A percentile compares a stretch with the other conserved stretches of the same genome.
phyloP scores from a whole-genome alignment of 2,797 vertebrate species.

The Sebastiscus albofasciatus region DNA sequence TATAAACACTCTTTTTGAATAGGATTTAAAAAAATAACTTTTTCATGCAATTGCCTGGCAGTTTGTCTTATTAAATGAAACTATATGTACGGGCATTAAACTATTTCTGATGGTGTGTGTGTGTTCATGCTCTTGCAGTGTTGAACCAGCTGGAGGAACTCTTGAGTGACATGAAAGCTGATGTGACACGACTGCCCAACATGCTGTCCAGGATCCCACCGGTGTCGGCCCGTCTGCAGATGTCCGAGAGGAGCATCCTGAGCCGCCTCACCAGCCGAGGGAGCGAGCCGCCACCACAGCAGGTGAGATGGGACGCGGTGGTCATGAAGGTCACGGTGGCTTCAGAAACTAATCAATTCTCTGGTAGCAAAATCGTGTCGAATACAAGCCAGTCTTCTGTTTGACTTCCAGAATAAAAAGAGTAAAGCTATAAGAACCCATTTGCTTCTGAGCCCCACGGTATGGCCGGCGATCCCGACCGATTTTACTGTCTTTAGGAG shows the following conservation, averaged over 20 bases:
- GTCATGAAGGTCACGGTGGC: not conserved
- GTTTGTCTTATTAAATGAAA: not conserved
- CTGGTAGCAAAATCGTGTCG: not conserved
- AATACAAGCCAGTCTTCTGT: not conserved
- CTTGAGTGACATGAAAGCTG: slow-evolving; percentile 98
- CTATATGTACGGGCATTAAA: not conserved
- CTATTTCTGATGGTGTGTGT: not conserved
- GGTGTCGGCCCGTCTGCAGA: slow-evolving; percentile 94
- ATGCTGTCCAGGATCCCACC: slow-evolving; percentile 97
- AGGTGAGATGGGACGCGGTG: slow-evolving; percentile 77
- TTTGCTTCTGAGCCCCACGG: not conserved
- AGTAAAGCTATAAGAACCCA: not conserved
- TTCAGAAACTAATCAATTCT: not conserved
- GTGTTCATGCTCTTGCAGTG: slow-evolving; percentile 79
- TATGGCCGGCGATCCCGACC: not conserved
- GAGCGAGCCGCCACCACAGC: slow-evolving; percentile 89
- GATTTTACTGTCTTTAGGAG: not conserved
- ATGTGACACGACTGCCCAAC: slow-evolving; percentile 96
- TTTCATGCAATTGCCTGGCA: not conserved
- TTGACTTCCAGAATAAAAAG: not conserved
- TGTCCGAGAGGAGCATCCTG: slow-evolving; percentile 97
- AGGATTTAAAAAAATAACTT: not conserved
- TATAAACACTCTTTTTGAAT: not conserved
- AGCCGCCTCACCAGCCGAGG: slow-evolving; percentile 95
- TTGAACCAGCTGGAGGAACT: slow-evolving; percentile 98